Base-by-base conservation (phyloP, 2,797 vertebrate species). In the Decapterus maruadsi region DNA sequence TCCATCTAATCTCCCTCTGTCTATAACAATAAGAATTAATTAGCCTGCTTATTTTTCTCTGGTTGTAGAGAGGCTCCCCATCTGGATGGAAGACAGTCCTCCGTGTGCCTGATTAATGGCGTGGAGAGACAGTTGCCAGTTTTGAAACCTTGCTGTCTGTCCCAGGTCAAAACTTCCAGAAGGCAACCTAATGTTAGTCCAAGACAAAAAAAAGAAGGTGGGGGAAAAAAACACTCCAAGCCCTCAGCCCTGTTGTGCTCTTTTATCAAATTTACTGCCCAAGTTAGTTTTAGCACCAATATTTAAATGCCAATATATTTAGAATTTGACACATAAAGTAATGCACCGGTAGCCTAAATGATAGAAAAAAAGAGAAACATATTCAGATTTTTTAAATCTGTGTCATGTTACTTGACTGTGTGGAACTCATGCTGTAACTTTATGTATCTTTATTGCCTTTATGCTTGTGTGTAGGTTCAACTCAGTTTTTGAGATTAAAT, bases 1-100 rank as follows among this genome's bases (percentile, higher is more conserved):
- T 90, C 83, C 88, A 96, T 98, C 96, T 98, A 98, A 98, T 98
- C 98, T 97, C 96, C 96, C 95, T 97, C 96, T 96, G 96, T 97
- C 96, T 96, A 96, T 97, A 96, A 97, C 96, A 97, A 98, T 97
- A 97, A 97, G 97, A 98, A 98, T 99, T 98, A 98, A 99, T 99
- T 99, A 98, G 97, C 96, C 96, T 82, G 95, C 96, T 98, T 97
- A 97, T 97, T 98, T 98, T 98, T 96, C 96, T 96, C 94, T 94
- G 92, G 90, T 96, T 97, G 96, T 96, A 94, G 95, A 97, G 95
- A 96, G 94, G 94, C 96, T 98, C 95, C 97, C 97, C 97, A 98
- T 98, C 97, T 99, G 97, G 97, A 96, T 95, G 94, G 95, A 94
- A 96, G 97, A 96, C 96, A 96, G 96, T 97, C 96, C 96, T 97